phyloP scores from a whole-genome alignment of 2,888 invertebrate genomes.

The Drosophila anomalata region DNA sequence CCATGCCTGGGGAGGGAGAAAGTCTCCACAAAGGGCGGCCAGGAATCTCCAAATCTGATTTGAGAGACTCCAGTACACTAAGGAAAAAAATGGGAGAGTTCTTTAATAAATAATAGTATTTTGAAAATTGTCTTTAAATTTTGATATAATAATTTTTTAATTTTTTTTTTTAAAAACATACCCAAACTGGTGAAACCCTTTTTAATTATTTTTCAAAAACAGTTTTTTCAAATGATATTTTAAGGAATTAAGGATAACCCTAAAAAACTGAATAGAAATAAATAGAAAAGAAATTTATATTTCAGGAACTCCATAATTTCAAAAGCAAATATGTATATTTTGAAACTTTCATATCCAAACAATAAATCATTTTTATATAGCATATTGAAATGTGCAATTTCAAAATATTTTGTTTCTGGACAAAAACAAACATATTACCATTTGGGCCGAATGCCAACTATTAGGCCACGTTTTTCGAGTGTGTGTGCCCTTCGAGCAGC shows the following conservation, averaged over 20 bases:
- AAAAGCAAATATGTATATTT: not conserved
- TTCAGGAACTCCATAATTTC: not conserved
- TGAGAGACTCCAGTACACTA: slow-evolving; percentile 1
- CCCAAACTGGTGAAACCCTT: no score
- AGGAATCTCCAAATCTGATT: slow-evolving; percentile 39
- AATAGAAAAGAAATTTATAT: no score
- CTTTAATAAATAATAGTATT: no score
- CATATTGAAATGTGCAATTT: not conserved
- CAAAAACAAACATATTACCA: not conserved
- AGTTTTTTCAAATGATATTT: no score
- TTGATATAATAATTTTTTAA: no score
- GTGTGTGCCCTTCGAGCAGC: slow-evolving; percentile 28
- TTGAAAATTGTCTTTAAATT: no score
- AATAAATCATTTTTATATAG: not conserved
- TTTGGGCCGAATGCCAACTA: slow-evolving; percentile 8
- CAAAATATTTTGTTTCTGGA: not conserved
- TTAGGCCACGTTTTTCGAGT: slow-evolving; percentile 18
- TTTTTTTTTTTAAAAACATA: no score
- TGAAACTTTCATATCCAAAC: not conserved
- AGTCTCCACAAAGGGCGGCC: slow-evolving; percentile 57
- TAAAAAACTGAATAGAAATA: no score
- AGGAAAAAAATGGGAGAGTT: not conserved
- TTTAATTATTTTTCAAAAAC: no score
- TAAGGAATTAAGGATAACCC: no score
- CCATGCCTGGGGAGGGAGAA: slow-evolving; percentile 61